Evolutionary conservation across 2,888 invertebrate species (phyloP).

Genomic region (Ophion costatus): DNA sequence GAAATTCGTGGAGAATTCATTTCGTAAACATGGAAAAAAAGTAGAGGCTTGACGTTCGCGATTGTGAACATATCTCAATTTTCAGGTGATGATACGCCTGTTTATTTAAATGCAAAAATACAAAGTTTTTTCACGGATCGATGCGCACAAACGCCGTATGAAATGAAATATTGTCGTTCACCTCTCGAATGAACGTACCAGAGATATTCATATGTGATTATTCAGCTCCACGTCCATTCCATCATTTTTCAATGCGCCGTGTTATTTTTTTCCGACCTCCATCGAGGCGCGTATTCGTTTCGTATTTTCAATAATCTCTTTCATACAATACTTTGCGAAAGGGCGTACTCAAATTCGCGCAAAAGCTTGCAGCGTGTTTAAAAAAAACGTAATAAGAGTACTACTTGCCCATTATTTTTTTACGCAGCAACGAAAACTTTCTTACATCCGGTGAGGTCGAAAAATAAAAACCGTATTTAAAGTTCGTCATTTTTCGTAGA

Average conservation of each 20-base stretch:
- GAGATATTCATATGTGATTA: neutral
- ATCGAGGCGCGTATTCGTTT: neutral
- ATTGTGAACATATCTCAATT: neutral
- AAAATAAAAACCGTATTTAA: slow-evolving; percentile 29
- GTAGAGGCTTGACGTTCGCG: neutral
- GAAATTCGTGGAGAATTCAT: neutral
- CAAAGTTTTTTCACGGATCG: neutral
- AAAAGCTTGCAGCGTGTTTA: too few species aligned
- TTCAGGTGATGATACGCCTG: neutral
- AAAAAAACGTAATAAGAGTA: too few species aligned
- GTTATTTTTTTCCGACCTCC: neutral
- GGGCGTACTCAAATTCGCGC: neutral
- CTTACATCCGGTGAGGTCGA: neutral
- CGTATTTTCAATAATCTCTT: neutral
- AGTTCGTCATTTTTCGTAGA: slow-evolving; percentile 16
- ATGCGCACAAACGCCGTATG: neutral
- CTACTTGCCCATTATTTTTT: neutral
- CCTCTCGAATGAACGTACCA: neutral
- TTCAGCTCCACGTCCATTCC: neutral
- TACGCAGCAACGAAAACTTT: neutral
- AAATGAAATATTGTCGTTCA: neutral
- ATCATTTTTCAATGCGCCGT: neutral
- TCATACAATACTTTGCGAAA: neutral
- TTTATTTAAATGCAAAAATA: neutral
- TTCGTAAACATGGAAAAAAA: neutral